Base-by-base conservation (phyloP, 2,888 invertebrate genomes). In the Papilio gigon region DNA sequence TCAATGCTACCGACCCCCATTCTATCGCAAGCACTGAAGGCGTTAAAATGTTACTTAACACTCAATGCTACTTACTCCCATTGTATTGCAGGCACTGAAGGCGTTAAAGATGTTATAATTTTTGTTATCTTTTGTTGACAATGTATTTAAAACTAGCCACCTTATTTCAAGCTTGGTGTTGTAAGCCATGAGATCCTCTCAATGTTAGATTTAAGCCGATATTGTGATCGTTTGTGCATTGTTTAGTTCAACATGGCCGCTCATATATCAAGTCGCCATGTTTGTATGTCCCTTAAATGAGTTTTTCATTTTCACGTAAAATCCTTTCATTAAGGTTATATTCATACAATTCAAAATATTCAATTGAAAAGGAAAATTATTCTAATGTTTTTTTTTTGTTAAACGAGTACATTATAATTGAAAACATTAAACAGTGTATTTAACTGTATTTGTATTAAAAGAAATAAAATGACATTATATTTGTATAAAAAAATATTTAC, bases 381-480 rank as follows among this genome's bases (percentile, higher is more conserved):
- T 63, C n/a, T n/a, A n/a, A n/a, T 37, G 37, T n/a, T 67, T 63
- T 22, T 22, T 17, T 40, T 25, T 30, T 22, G n/a, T 47, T 20
- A 4, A 37, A 47, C 8, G 50, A 53, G 42, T 71, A 68, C 80
- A 75, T 80, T 78, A 77, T 83, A 83, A 82, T 88, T 87, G 84
- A 78, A 80, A 83, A 83, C 83, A 82, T 83, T 84, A 81, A 78
- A 80, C 77, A 82, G 47, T 72, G 71, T 75, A 78, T 81, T 80
- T 79, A 83, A 79, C 80, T 86, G 83, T 86, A 83, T 84, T 81
- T 84, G 78, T 84, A 86, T 81, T 81, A 80, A 81, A 83, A 85
- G n/a, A 85, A 84, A 77, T 84, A 81, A 87, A 89, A 88, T 89
- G 85, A 89, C 88, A 89, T 88, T 88, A 88, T 88, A 89, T 89